phyloP scores from a whole-genome alignment of 2,888 invertebrate species.

The Bruchidius siliquastri region DNA sequence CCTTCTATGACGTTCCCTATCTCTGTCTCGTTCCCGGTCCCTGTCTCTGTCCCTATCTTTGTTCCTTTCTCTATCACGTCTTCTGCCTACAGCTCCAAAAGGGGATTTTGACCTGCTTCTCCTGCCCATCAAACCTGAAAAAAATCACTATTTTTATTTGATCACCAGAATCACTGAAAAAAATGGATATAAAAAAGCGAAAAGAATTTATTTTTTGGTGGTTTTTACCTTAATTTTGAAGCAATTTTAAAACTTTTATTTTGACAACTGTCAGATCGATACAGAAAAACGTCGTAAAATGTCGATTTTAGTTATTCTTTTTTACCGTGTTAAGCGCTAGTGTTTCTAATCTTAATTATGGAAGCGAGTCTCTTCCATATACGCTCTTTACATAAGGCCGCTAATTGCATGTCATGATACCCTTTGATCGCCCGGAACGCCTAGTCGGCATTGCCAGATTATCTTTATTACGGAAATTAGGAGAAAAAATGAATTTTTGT shows the following conservation, averaged over 20 bases:
- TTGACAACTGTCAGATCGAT: slow-evolving; percentile 31
- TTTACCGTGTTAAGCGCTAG: slow-evolving; percentile 39
- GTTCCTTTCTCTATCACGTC: slow-evolving; percentile 52
- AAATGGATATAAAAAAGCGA: slow-evolving; percentile 11
- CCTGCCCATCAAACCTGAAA: slow-evolving; percentile 49
- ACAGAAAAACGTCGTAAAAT: slow-evolving; percentile 37
- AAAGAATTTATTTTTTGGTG: slow-evolving; percentile 18
- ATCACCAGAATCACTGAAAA: slow-evolving; percentile 12
- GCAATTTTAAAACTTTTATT: slow-evolving; percentile 26
- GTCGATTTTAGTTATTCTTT: slow-evolving; percentile 45
- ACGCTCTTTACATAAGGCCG: slow-evolving; percentile 14
- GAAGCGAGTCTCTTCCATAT: slow-evolving; percentile 15
- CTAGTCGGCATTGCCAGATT: background rate
- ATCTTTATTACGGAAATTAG: background rate
- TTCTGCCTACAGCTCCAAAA: slow-evolving; percentile 46
- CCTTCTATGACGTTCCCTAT: slow-evolving; percentile 44
- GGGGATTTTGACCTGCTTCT: slow-evolving; percentile 51
- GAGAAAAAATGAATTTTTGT: background rate
- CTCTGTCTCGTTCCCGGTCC: slow-evolving; percentile 49
- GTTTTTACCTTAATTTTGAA: slow-evolving; percentile 29
- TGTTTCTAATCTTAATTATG: background rate
- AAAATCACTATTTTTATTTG: slow-evolving; percentile 10
- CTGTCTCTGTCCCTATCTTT: slow-evolving; percentile 50
- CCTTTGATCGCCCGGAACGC: background rate
- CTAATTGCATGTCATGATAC: slow-evolving; percentile 12